Percentiles rank a stretch among this genome's conserved stretches.
phyloP scores from a whole-genome alignment of 2,113 vertebrate genomes.

The Microcebus lehilahytsara region DNA sequence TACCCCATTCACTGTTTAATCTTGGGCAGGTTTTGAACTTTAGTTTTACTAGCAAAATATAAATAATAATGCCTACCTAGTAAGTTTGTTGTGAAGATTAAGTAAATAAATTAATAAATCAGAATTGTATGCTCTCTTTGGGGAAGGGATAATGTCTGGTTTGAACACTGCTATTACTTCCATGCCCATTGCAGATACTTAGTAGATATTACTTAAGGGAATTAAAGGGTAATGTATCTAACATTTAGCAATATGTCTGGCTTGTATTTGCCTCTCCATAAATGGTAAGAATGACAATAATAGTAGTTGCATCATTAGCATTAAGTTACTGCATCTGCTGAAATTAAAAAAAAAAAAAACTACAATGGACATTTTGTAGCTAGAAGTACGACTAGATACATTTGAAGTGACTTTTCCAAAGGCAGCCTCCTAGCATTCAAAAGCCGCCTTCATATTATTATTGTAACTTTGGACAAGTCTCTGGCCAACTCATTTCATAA shows the following conservation, averaged over 20 bases:
- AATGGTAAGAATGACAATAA: neutral
- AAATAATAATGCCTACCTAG: neutral
- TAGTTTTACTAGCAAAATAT: neutral
- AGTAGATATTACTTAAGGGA: neutral
- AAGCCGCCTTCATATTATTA: neutral
- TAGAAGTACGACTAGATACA: neutral
- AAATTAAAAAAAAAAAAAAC: neutral
- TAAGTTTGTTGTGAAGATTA: neutral
- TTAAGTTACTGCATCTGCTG: neutral
- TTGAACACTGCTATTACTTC: neutral
- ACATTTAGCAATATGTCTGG: neutral
- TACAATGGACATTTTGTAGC: neutral
- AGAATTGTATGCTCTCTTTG: neutral
- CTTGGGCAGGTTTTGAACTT: neutral
- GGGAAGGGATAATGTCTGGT: neutral
- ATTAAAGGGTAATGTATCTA: neutral
- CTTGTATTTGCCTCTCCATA: neutral
- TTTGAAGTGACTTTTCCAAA: neutral
- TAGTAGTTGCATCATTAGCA: neutral
- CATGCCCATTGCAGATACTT: neutral
- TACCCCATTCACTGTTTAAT: neutral
- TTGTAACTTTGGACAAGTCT: neutral
- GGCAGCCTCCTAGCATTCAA: neutral
- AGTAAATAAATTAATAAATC: neutral
- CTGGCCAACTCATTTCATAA: neutral